Conservation (phyloP, 37 sponge, comb jelly and placozoan species). For the Halichondria panicea region DNA sequence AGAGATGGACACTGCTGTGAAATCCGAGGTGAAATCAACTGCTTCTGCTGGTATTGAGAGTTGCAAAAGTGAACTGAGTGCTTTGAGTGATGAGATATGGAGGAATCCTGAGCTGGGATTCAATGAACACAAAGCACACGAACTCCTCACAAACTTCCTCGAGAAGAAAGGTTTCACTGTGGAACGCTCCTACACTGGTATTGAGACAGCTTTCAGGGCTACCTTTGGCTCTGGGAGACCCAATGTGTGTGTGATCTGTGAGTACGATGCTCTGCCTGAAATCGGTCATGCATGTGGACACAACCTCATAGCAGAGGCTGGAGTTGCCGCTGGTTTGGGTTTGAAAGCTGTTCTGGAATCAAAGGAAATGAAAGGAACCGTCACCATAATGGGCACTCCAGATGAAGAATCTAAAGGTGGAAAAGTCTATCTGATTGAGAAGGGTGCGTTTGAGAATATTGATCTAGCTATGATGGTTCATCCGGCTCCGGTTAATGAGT, state of each 20-base stretch:
- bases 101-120: conserved; percentile 65
- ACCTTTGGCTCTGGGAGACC: conserved; percentile 63
- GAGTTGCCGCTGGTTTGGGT: conserved; percentile 88
- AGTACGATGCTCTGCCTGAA: conserved; percentile 92
- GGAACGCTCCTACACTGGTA: conserved; percentile 65
- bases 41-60: conserved; percentile 14
- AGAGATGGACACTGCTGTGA: background rate
- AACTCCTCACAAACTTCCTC: conserved; percentile 53
- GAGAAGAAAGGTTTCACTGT: conserved; percentile 83
- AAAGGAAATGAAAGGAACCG: conserved; percentile 30
- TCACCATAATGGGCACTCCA: conserved; percentile 91
- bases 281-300: conserved; percentile 98
- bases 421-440: conserved; percentile 73
- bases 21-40: background rate
- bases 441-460: conserved; percentile 75
- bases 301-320: conserved; percentile 96
- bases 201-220: conserved; percentile 87
- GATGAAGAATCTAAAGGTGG: conserved; percentile 88
- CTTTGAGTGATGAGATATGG: conserved; percentile 71
- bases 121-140: conserved; percentile 77
- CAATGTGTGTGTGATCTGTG: conserved; percentile 83
- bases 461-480: conserved; percentile 96
- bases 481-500: conserved; percentile 45
- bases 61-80: background rate
- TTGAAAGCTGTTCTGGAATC: conserved; percentile 78